Percentiles rank a stretch among this genome's conserved stretches.
Conservation (phyloP, 2,888 invertebrate genomes). For the Tenthredo distinguenda region DNA sequence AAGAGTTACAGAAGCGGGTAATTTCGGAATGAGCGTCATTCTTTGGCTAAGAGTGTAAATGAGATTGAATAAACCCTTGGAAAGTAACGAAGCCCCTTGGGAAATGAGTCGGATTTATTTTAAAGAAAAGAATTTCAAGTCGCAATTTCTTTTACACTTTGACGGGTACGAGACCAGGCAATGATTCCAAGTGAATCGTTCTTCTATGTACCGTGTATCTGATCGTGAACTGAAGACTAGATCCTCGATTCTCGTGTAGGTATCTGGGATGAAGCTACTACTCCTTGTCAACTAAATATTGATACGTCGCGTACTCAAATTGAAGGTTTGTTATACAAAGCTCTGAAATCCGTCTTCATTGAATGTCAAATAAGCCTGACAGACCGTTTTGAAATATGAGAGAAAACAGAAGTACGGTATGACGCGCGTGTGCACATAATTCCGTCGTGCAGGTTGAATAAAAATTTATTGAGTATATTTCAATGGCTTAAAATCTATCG, state of each 20-base stretch:
- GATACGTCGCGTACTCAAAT: background rate
- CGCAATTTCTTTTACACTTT: background rate
- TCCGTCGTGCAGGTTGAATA: background rate
- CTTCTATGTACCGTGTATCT: background rate
- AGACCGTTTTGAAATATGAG: slow-evolving; percentile 36
- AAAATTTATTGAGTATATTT: slow-evolving; percentile 12
- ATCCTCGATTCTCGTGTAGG: background rate
- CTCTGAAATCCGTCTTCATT: slow-evolving; percentile 40
- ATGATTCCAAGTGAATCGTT: background rate
- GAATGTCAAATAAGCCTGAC: slow-evolving; percentile 37
- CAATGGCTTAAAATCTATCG: slow-evolving; percentile 28
- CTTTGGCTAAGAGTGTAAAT: background rate
- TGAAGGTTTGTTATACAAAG: slow-evolving; percentile 20
- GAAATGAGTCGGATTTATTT: slow-evolving; percentile 3
- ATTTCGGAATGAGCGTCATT: background rate
- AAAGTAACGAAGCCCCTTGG: slow-evolving; percentile 17
- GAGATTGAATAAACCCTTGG: background rate
- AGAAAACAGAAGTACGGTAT: background rate
- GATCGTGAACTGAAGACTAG: too few species aligned
- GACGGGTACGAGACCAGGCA: background rate
- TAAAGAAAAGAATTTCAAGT: slow-evolving; percentile 2
- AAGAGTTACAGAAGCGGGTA: background rate
- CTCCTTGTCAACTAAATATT: background rate
- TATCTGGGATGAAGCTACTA: background rate
- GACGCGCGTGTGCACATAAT: background rate